Base-by-base conservation (phyloP, 2,797 vertebrate species). In the Rousettus madagascariensis region DNA sequence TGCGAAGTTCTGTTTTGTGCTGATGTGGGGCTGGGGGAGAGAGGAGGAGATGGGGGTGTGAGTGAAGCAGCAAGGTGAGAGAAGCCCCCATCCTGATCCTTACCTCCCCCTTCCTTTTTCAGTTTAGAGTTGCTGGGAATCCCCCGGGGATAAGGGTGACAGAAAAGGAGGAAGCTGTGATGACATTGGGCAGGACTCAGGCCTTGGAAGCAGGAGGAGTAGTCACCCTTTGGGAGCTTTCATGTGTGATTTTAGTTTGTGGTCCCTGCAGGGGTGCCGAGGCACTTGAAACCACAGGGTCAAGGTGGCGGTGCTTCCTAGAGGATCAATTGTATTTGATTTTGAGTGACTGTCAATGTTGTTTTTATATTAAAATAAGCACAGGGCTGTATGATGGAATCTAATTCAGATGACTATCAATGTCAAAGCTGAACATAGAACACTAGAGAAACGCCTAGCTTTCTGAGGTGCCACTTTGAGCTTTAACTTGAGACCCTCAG, bases 301-400 rank as follows among this genome's bases (percentile, higher is more conserved):
- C 55, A 55, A 43, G 33, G 55, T 51, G 66, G 36, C n/a, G 16
- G 26, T 16, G 22, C 74, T 95, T 96, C 89, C 38, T 36, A 72
- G 59, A 86, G 72, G 51, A 59, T 53, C 68, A 53, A 30, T 24
- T 90, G 43, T 77, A 63, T 90, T 93, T 66, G 68, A 74, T 49
- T 91, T 79, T 41, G 69, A 95, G 86, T 65, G 43, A 71, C 65
- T n/a, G 61, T 94, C 84, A 61, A 6, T 28, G 61, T 68, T 3
- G 36, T 82, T 92, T 92, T 87, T 80, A 26, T 92, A 55, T 87
- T 51, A 72, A 93, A 72, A 68, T 79, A 91, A 84, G 75, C 10
- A 4, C 71, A 24, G 36, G 15, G 43, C 36, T 17, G 43, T 61
- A 53, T 53, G 33, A 49, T 68, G 38, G 82, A 28, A 68, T 63